Evolutionary conservation across 1,140 invertebrate species (phyloP), one percentile per base, ranked within the genome.

Genomic region (Zaprionus kolodkinae): DNA sequence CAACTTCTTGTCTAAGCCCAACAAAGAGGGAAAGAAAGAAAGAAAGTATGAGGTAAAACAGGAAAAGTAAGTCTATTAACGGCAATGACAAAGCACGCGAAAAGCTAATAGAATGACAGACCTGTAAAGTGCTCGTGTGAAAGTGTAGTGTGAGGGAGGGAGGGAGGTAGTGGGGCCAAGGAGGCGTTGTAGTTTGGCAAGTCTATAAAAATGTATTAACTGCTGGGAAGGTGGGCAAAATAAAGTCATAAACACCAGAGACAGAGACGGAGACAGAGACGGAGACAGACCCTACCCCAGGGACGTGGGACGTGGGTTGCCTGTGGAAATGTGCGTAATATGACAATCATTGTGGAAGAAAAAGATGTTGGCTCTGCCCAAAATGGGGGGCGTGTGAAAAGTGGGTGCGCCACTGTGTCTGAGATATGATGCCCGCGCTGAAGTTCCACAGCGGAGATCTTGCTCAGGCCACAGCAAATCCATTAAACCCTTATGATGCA

Each of bases 401-500:
- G 77, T 78, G 71, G 77, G 65, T 45, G 62, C 54, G 72, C 21
- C 61, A 13, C 36, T 45, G 25, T 25, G 15, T 48, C 66, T 75
- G 50, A 45, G 72, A 77, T 74, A 75, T 88, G 73, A 72, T 83
- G 70, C 70, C 73, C 73, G 64, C 45, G 11, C 33, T 15, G 13
- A 30, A 25, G 12, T 38, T 33, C 38, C 54, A 45, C 45, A 48
- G 25, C 57, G 21, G n/a, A 57, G 66, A 64, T 67, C 64, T 76
- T 67, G 65, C 64, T 60, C 66, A 64, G 60, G 60, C 79, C 75
- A 66, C 66, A 69, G 74, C 77, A 88, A 88, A 89, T 88, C 84
- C 84, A 88, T 88, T 88, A 88, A 88, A 88, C 85, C 84, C 84
- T 88, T 88, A 88, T 88, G 84, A 88, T 89, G 85, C 85, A 88